These are phyloP conservation scores for Gila orcuttii DNA, from an alignment of 2,113 vertebrate genomes.

Conservation along the genomic window DNA sequence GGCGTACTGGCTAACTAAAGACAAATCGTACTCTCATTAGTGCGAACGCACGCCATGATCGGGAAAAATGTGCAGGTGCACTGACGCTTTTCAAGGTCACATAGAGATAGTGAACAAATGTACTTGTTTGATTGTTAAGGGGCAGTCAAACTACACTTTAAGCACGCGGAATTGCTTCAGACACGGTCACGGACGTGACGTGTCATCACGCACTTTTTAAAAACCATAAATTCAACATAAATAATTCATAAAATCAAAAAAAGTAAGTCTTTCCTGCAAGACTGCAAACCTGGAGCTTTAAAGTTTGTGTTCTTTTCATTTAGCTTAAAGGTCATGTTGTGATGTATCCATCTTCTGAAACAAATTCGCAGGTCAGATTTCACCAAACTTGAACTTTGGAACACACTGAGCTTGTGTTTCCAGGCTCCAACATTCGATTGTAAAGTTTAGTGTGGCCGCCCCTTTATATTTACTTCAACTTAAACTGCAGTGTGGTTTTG, in stretches of 20 bases:
- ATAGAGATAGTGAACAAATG: not conserved
- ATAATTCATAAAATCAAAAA: too few species aligned
- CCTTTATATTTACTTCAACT: not conserved
- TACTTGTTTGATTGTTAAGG: not conserved
- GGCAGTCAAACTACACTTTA: not conserved
- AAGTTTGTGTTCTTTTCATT: not conserved
- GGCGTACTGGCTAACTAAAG: conserved; percentile 42
- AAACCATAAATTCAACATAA: too few species aligned
- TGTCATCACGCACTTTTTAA: not conserved
- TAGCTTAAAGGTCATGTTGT: not conserved
- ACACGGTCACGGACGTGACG: not conserved
- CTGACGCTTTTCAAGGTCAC: not conserved
- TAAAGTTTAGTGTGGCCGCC: not conserved
- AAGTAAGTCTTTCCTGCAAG: too few species aligned
- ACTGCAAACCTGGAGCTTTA: not conserved
- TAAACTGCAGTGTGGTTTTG: not conserved
- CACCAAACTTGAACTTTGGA: not conserved
- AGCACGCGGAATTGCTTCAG: too few species aligned
- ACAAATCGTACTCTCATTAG: conserved; percentile 56
- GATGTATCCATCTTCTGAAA: not conserved
- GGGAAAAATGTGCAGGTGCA: conserved; percentile 7
- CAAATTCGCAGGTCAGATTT: not conserved
- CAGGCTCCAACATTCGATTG: not conserved
- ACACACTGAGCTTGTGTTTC: not conserved
- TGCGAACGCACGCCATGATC: conserved; percentile 1